Evolutionary conservation across 2,888 invertebrate genomes (phyloP).

Genomic region (Baccha elongata): DNA sequence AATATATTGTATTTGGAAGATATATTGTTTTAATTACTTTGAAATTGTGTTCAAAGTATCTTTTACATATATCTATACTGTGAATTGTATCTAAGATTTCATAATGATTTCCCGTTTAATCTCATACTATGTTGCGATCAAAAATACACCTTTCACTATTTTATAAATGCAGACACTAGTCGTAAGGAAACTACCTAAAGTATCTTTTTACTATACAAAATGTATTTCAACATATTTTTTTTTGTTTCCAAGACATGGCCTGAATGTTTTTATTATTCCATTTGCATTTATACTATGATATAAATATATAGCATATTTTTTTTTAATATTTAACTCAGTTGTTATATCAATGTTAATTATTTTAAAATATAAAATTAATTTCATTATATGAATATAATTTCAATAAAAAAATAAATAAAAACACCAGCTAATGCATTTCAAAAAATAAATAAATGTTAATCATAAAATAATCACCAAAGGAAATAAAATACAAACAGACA

Average conservation of each 20-base stretch:
- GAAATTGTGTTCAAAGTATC: neutral
- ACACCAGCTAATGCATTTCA: conserved; percentile 63
- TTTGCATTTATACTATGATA: conserved; percentile 19
- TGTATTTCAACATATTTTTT: conserved; percentile 8
- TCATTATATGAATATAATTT: conserved; percentile 55
- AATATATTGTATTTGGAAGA: neutral
- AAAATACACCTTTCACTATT: neutral
- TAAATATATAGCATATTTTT: neutral
- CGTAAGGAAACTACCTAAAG: neutral
- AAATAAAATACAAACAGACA: neutral
- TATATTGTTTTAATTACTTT: too few relatives aligned
- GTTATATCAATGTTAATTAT: conserved; percentile 38
- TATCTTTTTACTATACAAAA: neutral
- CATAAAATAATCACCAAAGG: conserved; percentile 60
- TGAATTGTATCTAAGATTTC: neutral
- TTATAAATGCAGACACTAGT: neutral
- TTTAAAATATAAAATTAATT: conserved; percentile 67
- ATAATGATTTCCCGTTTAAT: neutral
- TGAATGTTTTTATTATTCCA: conserved; percentile 20
- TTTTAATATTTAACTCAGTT: conserved; percentile 5
- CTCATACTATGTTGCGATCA: neutral
- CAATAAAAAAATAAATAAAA: conserved; percentile 52
- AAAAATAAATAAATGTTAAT: conserved; percentile 58
- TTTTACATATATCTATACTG: too few relatives aligned
- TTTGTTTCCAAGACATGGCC: neutral